These are phyloP conservation scores for Lissonota sp. DNA, from an alignment of 2,888 invertebrate genomes.

Conservation along the genomic window DNA sequence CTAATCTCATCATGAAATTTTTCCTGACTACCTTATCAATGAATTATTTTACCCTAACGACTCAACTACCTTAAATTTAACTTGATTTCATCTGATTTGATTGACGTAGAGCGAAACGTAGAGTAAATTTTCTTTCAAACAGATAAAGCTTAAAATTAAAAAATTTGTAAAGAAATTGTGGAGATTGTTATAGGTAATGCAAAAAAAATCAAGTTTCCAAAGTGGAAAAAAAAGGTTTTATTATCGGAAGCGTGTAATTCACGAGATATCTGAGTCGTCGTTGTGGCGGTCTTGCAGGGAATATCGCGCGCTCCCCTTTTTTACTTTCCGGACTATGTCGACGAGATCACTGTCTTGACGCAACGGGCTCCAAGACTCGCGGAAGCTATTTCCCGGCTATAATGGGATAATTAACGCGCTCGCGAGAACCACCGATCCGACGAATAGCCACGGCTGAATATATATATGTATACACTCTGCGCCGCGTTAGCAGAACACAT, in stretches of 20 bases:
- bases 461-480: slow-evolving; percentile 59
- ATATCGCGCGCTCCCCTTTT: slow-evolving; percentile 22
- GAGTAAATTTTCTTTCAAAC: no score
- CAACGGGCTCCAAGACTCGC: slow-evolving; percentile 67
- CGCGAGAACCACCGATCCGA: slow-evolving; percentile 77
- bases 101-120: no score
- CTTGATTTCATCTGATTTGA: no score
- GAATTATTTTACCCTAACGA: no score
- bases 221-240: neutral
- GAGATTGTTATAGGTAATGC: neutral
- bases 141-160: no score
- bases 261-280: slow-evolving; percentile 35
- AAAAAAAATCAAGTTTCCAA: neutral
- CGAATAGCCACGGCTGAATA: slow-evolving; percentile 72
- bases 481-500: slow-evolving; percentile 48
- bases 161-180: neutral
- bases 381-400: slow-evolving; percentile 81
- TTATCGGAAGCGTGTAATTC: slow-evolving; percentile 24
- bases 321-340: slow-evolving; percentile 48
- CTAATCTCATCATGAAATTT: no score
- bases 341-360: slow-evolving; percentile 65
- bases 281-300: slow-evolving; percentile 15
- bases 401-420: slow-evolving; percentile 81
- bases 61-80: no score
- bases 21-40: no score